Percentiles rank a stretch among this genome's conserved stretches.
Conservation (phyloP, 2,888 invertebrate species). For the Ormyrus labotus region DNA sequence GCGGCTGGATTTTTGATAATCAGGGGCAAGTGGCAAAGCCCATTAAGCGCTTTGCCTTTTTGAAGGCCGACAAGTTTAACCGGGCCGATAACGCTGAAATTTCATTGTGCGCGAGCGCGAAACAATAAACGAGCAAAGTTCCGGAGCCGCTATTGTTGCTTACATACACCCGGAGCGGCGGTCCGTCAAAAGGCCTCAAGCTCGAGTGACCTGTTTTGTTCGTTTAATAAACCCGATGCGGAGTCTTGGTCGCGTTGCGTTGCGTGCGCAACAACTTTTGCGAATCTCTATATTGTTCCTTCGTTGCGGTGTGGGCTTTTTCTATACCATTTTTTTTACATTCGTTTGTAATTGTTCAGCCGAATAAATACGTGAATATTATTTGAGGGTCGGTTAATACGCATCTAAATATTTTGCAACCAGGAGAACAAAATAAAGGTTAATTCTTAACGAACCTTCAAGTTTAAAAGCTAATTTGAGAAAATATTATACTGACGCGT, state of each 20-base stretch:
- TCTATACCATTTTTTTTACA: no score
- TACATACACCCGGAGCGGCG: constrained; percentile 17
- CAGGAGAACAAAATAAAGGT: no score
- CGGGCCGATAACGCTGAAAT: constrained; percentile 53
- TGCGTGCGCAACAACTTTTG: constrained; percentile 18
- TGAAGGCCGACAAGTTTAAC: constrained; percentile 46
- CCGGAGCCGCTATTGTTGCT: constrained; percentile 47
- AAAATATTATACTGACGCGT: no score
- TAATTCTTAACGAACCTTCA: no score
- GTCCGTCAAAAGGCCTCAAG: constrained; percentile 31
- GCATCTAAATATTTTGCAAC: no score
- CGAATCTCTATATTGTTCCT: background rate
- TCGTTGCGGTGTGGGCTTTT: no score
- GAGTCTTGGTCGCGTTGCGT: constrained; percentile 43
- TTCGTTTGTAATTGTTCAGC: no score
- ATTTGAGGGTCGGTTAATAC: no score
- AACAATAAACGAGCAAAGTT: constrained; percentile 55
- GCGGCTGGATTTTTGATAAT: constrained; percentile 26
- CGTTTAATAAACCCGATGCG: constrained; percentile 41
- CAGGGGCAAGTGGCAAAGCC: constrained; percentile 48
- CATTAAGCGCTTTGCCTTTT: constrained; percentile 34
- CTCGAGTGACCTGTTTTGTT: constrained; percentile 22
- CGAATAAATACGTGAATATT: no score
- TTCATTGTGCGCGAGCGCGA: constrained; percentile 41
- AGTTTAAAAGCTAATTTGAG: no score